phyloP scores from a whole-genome alignment of 2,113 vertebrate species.

The Phalacrocorax aristotelis region DNA sequence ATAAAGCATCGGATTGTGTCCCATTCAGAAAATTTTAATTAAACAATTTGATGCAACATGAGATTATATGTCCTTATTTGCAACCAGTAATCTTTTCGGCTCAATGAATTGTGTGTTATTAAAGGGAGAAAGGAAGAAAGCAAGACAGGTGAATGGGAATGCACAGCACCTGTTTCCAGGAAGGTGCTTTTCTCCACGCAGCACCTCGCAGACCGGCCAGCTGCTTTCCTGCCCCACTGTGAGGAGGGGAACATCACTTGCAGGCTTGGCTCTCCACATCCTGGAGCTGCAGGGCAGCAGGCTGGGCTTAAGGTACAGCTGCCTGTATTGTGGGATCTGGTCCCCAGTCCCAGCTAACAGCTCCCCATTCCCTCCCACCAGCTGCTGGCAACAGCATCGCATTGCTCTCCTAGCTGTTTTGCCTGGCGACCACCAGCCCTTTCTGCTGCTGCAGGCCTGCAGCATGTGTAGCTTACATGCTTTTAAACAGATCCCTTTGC shows the following conservation, averaged over 20 bases:
- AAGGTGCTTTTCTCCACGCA: not conserved
- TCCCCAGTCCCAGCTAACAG: not conserved
- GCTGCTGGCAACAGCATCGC: rapidly evolving
- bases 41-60: not conserved
- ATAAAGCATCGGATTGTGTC: not conserved
- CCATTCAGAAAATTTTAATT: not conserved
- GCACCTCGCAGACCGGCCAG: rapidly evolving
- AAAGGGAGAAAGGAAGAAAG: not conserved
- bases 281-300: not conserved
- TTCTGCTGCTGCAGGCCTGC: not conserved
- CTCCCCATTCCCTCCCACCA: not conserved
- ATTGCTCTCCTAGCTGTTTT: not conserved
- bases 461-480: rapidly evolving
- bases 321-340: not conserved
- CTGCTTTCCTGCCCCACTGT: not conserved
- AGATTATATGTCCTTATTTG: not conserved
- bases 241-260: not conserved
- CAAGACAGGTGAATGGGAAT: not conserved
- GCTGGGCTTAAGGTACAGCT: not conserved
- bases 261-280: rapidly evolving
- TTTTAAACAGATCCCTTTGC: not conserved
- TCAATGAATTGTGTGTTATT: not conserved
- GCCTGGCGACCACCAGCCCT: rapidly evolving
- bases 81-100: not conserved
- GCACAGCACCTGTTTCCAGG: not conserved